phyloP scores from a whole-genome alignment of 2,888 invertebrate genomes.

The Heliconius erato region DNA sequence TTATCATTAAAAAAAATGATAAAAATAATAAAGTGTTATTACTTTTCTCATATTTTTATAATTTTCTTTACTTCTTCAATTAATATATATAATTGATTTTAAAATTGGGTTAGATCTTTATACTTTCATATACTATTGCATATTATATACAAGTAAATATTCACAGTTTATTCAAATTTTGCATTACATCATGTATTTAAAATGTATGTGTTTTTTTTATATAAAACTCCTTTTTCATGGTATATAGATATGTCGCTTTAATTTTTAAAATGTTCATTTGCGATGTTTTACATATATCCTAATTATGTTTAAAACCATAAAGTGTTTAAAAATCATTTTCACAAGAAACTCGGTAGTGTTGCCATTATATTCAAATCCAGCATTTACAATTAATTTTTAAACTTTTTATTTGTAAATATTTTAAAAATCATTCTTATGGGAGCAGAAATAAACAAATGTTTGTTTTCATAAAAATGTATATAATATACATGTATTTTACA shows the following conservation, averaged over 20 bases:
- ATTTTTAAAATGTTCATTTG: not conserved
- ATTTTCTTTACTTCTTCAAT: too few relatives aligned
- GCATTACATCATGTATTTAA: not conserved
- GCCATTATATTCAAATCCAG: not conserved
- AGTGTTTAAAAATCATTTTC: not conserved
- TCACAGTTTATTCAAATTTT: constrained; percentile 4
- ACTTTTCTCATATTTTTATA: too few relatives aligned
- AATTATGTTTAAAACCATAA: not conserved
- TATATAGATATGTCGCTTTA: not conserved
- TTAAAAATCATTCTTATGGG: not conserved
- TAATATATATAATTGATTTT: too few relatives aligned
- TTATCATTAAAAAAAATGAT: too few relatives aligned
- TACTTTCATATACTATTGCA: not conserved
- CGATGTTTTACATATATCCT: not conserved
- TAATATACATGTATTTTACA: not conserved
- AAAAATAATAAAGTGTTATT: too few relatives aligned
- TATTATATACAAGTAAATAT: constrained; percentile 3
- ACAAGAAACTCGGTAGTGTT: not conserved
- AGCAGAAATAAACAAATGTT: not conserved
- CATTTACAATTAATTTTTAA: too few relatives aligned
- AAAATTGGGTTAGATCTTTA: not conserved
- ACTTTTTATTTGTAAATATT: not conserved
- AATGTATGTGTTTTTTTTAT: not conserved
- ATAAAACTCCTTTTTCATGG: not conserved
- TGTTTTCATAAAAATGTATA: not conserved